Evolutionary conservation across 2,113 vertebrate genomes (phyloP).

Genomic region (Phylloscopus trochiloides): DNA sequence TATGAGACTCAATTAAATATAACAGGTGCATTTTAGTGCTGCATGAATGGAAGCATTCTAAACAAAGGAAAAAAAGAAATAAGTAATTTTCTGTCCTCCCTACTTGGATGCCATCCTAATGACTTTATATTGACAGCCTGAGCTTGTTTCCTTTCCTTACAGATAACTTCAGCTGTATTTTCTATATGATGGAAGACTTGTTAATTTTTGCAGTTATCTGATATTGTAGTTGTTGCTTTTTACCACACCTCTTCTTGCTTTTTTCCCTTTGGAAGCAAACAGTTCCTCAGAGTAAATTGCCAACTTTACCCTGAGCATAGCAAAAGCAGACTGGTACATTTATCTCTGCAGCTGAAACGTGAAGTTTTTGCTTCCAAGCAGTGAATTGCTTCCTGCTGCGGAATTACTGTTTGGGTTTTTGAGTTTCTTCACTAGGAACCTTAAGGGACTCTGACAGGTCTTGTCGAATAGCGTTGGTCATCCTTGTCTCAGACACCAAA

Average conservation of each 20-base stretch:
- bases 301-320: neutral
- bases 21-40: neutral
- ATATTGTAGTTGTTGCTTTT: neutral
- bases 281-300: neutral
- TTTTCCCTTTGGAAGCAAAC: neutral
- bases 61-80: neutral
- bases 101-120: neutral
- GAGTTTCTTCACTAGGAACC: neutral
- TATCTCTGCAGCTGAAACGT: neutral
- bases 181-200: neutral
- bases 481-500: neutral
- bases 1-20: neutral
- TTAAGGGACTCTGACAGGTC: slow-evolving; percentile 1
- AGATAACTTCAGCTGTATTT: neutral
- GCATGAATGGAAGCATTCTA: neutral
- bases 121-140: neutral
- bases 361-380: neutral
- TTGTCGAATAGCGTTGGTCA: neutral
- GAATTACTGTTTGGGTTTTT: neutral
- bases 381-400: neutral
- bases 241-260: neutral
- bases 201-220: neutral
- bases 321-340: neutral
- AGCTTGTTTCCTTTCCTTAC: neutral
- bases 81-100: neutral